A percentile compares a stretch with the other conserved stretches of the same genome.
Conservation (phyloP, 2,113 vertebrate genomes). For the Gila orcuttii region DNA sequence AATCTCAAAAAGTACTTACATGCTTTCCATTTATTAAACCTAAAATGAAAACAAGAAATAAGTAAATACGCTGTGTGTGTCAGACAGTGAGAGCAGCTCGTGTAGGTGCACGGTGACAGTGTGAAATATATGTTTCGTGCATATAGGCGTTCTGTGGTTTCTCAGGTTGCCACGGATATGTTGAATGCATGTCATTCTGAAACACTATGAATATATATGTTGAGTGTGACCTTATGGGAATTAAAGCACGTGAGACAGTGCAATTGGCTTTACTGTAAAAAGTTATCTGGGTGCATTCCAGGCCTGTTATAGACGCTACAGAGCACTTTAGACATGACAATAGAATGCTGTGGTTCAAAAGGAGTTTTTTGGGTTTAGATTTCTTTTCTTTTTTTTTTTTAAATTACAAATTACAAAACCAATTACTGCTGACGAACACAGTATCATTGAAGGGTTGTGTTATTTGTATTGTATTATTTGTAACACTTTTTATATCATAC, state of each 20-base stretch:
- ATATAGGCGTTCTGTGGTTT: conserved; percentile 41
- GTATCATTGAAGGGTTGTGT: not conserved
- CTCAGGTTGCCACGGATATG: conserved; percentile 21
- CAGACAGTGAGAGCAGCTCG: conserved; percentile 1
- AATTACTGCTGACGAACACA: not conserved
- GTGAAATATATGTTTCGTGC: conserved; percentile 23
- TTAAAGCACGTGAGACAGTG: conserved; percentile 37
- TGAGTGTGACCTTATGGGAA: conserved; percentile 40
- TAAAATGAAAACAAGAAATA: conserved; percentile 43
- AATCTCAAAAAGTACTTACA: conserved; percentile 51
- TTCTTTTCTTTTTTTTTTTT: not conserved
- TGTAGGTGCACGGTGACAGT: conserved; percentile 26
- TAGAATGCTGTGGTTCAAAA: not conserved
- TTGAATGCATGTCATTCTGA: conserved; percentile 48
- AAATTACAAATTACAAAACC: no score
- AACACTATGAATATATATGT: conserved; percentile 22
- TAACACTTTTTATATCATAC: no score
- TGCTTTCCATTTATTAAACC: conserved; percentile 41
- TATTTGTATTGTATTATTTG: not conserved
- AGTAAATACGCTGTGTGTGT: not conserved
- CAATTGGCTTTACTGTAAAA: conserved; percentile 50
- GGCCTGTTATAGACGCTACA: not conserved
- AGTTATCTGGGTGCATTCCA: conserved; percentile 40
- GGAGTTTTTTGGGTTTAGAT: not conserved
- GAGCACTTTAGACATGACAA: not conserved